Base-by-base conservation (phyloP, 1,140 invertebrate genomes). In the Listronotus bonariensis region DNA sequence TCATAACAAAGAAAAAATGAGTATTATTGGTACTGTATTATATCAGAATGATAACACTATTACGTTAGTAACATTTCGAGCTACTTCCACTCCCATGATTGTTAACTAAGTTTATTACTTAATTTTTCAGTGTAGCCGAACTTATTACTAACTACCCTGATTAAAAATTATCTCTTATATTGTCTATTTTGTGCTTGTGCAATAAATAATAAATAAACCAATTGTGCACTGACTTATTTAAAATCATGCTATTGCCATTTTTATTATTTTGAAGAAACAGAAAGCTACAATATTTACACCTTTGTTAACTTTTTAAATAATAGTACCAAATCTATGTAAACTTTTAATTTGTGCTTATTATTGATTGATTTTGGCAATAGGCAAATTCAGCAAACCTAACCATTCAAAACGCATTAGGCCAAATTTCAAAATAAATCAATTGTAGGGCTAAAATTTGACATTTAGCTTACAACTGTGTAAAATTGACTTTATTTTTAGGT, bases 151-250 rank as follows among this genome's bases (percentile, higher is more conserved):
- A 54, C 52, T 54, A 70, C 66, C 66, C 66, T 70, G 66, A 56
- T 60, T 34, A 59, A 18, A 54, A 66, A 36, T 51, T 41, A 49
- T 42, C 36, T 32, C 31, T 61, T 40, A 68, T 70, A 70, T 70
- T 70, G 68, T 70, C 68, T 65, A 70, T 56, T 56, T 68, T 68
- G 66, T 68, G 66, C 66, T 55, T 52, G 62, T 68, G 60, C 57
- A 36, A 53, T 46, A 54, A 26, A 57, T 40, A 48, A 49, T 36
- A 38, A 58, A 46, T 45, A 45, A 58, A 58, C 15, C 31, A 31
- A 18, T 34, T 53, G 59, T 38, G 26, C 17, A 49, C 5, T 4
- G 8, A 26, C 26, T 6, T 49, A 7, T 18, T 10, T 18, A 49
- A 49, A 20, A 20, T 49, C 54, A 62, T 53, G 10, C 12, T 41